These are phyloP conservation scores for Proisotoma minuta DNA, from an alignment of 2,888 invertebrate genomes.

Conservation along the genomic window DNA sequence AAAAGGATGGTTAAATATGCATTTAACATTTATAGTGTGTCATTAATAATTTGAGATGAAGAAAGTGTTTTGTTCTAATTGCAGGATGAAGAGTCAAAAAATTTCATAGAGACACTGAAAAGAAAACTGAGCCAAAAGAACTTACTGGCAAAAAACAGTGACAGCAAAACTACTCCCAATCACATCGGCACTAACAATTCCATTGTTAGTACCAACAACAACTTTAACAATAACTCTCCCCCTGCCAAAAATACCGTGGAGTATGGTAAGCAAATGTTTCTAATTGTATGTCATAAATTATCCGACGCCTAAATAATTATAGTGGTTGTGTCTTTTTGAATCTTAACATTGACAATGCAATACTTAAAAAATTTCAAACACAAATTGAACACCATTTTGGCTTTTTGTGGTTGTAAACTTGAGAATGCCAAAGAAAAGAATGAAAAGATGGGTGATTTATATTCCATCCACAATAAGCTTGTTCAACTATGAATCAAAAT, in stretches of 20 bases:
- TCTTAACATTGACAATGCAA: no score
- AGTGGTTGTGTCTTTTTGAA: no score
- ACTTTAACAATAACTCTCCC: neutral
- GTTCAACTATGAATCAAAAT: no score
- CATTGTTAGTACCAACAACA: slow-evolving; percentile 7
- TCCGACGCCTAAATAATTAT: no score
- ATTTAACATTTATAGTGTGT: neutral
- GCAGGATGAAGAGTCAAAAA: slow-evolving; percentile 47
- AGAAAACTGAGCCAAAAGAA: slow-evolving; percentile 46
- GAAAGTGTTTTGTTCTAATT: slow-evolving; percentile 12
- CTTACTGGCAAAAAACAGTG: slow-evolving; percentile 37
- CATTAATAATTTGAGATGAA: neutral
- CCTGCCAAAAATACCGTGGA: slow-evolving; percentile 14
- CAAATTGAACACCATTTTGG: no score
- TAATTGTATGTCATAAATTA: no score
- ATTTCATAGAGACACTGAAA: slow-evolving; percentile 46
- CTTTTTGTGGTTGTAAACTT: no score
- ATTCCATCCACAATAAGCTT: no score
- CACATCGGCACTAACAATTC: slow-evolving; percentile 22
- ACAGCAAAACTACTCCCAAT: slow-evolving; percentile 28
- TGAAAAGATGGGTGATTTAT: no score
- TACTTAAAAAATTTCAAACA: no score
- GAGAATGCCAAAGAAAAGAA: no score
- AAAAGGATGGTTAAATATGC: neutral
- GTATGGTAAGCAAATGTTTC: slow-evolving; percentile 19